Conservation (phyloP, 2,113 vertebrate genomes). For the Suricata suricatta region DNA sequence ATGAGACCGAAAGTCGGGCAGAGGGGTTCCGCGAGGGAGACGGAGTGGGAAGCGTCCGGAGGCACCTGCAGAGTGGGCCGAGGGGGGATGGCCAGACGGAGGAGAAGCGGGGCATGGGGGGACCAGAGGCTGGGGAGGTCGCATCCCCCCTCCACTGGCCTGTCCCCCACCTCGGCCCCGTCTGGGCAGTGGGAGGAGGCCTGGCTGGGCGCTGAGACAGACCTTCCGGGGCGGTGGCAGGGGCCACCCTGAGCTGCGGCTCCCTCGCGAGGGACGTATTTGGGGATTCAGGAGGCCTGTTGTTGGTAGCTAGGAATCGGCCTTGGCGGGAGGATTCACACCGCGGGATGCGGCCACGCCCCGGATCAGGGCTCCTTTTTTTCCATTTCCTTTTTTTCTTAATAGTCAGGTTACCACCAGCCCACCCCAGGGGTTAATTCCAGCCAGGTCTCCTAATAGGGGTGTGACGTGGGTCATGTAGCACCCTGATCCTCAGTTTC, state of each 20-base stretch:
- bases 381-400: background rate
- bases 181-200: background rate
- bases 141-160: background rate
- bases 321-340: background rate
- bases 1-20: background rate
- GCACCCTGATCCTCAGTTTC: background rate
- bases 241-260: background rate
- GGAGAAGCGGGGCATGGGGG: fast-evolving
- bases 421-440: background rate
- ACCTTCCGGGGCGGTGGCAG: fast-evolving
- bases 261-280: background rate
- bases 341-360: background rate
- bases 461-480: background rate
- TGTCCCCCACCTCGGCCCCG: background rate
- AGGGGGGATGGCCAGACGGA: background rate
- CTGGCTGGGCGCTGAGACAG: background rate
- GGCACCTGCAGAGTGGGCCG: fast-evolving
- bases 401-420: background rate
- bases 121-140: background rate
- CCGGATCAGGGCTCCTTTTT: background rate
- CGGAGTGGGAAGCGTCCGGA: background rate
- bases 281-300: background rate
- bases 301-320: background rate
- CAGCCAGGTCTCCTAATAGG: background rate
- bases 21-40: background rate